These are phyloP conservation scores for Chrosomus eos DNA, from an alignment of 2,797 vertebrate genomes.

Conservation along the genomic window DNA sequence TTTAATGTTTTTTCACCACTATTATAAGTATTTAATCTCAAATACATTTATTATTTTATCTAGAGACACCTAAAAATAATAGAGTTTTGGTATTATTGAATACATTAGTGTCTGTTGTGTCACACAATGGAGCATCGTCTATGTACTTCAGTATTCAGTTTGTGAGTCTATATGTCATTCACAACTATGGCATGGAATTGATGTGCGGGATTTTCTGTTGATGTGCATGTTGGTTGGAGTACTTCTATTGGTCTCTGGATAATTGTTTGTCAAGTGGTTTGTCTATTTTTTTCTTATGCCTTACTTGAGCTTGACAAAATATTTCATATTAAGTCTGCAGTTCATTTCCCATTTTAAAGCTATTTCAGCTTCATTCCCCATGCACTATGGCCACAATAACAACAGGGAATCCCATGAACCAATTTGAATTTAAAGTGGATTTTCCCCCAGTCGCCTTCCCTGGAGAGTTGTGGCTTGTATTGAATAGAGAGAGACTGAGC, in stretches of 20 bases:
- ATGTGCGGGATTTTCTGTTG: constrained; percentile 26
- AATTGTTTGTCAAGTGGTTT: constrained; percentile 59
- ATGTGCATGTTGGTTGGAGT: constrained; percentile 22
- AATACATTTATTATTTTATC: neutral
- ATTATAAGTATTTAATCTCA: neutral
- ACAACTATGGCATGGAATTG: constrained; percentile 24
- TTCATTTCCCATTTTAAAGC: constrained; percentile 57
- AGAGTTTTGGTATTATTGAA: neutral
- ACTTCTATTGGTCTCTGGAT: constrained; percentile 11
- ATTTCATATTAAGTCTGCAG: constrained; percentile 51
- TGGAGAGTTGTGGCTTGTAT: constrained; percentile 47
- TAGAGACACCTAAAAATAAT: neutral
- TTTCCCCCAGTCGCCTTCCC: constrained; percentile 51
- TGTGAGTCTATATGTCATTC: constrained; percentile 31
- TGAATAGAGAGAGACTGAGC: constrained; percentile 30
- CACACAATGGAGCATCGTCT: neutral
- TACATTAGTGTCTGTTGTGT: constrained; percentile 2
- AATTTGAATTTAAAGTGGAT: constrained; percentile 68
- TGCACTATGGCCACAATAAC: constrained; percentile 54
- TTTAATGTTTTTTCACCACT: neutral
- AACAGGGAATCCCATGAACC: constrained; percentile 57
- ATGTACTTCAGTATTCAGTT: constrained; percentile 20
- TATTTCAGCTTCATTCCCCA: constrained; percentile 45
- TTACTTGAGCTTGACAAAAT: constrained; percentile 55
- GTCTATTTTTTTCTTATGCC: constrained; percentile 35